Percentiles rank a stretch among this genome's conserved stretches.
Evolutionary conservation across 2,113 vertebrate genomes (phyloP).

Genomic region (Ibidorhyncha struthersii): DNA sequence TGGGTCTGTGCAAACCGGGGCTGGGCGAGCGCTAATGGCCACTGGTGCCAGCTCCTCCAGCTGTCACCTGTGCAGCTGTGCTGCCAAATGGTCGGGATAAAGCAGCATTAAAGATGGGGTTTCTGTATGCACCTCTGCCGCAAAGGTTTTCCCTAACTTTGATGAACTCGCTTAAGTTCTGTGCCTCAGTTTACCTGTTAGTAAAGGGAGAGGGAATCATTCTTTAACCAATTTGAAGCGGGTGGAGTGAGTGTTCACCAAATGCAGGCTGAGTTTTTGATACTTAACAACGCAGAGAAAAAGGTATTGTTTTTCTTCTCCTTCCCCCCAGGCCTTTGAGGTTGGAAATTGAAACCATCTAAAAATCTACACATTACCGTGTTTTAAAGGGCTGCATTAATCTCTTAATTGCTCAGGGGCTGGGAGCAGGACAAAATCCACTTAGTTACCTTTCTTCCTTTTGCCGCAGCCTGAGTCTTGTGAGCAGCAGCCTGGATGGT

Average conservation of each 20-base stretch:
- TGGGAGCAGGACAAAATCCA: background rate
- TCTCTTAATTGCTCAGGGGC: slow-evolving; percentile 17
- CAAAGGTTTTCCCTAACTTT: background rate
- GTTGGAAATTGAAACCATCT: slow-evolving; percentile 43
- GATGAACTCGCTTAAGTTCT: background rate
- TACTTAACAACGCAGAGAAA: background rate
- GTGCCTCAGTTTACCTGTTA: background rate
- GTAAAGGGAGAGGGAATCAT: background rate
- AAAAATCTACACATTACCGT: background rate
- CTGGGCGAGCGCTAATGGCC: background rate
- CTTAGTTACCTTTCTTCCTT: background rate
- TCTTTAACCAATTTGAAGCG: background rate
- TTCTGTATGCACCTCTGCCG: background rate
- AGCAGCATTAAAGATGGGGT: background rate
- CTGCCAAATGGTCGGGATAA: background rate
- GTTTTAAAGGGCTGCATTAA: slow-evolving; percentile 43
- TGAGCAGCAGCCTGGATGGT: background rate
- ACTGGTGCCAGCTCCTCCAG: background rate
- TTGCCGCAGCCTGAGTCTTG: background rate
- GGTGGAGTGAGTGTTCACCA: background rate
- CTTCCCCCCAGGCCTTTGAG: background rate
- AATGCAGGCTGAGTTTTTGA: background rate
- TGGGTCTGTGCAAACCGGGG: background rate
- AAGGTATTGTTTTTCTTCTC: background rate
- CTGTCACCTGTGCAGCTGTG: background rate